Conservation (phyloP, 2,888 invertebrate genomes). For the Lasioglossum villosulum region DNA sequence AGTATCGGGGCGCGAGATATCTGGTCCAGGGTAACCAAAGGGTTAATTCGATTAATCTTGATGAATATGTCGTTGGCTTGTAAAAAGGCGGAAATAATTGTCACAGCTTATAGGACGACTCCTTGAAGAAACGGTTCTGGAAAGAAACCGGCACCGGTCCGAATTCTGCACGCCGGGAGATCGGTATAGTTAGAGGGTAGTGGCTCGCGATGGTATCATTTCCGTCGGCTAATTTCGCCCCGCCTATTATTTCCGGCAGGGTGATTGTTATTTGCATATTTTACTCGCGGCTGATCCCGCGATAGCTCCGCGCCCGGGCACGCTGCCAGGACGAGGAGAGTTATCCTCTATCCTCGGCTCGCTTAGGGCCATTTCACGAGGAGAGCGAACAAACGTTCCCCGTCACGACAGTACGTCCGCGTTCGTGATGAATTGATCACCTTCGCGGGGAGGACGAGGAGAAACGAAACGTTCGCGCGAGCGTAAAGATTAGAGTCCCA, state of each 20-base stretch:
- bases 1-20: too few species aligned
- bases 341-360: background rate
- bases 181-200: constrained; percentile 1
- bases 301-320: constrained; percentile 31
- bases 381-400: constrained; percentile 24
- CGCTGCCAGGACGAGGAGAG: background rate
- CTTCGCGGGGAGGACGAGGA: constrained; percentile 22
- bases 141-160: background rate
- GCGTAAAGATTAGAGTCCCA: constrained; percentile 44
- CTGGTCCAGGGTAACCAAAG: too few species aligned
- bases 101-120: too few species aligned
- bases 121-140: background rate
- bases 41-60: too few species aligned
- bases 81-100: too few species aligned
- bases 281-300: constrained; percentile 36
- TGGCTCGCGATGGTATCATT: constrained; percentile 35
- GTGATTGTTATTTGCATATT: constrained; percentile 52
- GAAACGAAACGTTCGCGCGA: constrained; percentile 35
- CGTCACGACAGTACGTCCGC: constrained; percentile 42
- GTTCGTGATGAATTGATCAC: constrained; percentile 49
- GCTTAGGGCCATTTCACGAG: constrained; percentile 37
- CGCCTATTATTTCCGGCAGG: constrained; percentile 37
- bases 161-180: background rate
- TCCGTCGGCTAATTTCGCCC: constrained; percentile 35
- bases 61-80: too few species aligned